Evolutionary conservation across 2,113 vertebrate genomes (phyloP).

Genomic region (Pelvicachromis taeniatus): DNA sequence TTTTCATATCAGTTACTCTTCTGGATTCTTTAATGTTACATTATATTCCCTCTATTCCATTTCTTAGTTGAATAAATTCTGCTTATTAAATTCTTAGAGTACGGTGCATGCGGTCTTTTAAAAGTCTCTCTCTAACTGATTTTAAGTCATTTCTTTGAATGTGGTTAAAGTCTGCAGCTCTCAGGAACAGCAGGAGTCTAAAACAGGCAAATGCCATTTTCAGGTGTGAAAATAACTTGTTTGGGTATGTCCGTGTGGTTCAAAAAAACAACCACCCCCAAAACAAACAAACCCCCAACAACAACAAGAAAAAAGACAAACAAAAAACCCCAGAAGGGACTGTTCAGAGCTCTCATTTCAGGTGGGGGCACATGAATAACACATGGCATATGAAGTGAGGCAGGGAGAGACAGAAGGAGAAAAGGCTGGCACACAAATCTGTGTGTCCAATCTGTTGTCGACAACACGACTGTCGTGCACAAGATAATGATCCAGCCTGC

Average conservation of each 20-base stretch:
- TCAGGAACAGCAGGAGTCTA: not conserved
- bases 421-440: not conserved
- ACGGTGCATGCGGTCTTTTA: not conserved
- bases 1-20: not conserved
- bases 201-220: not conserved
- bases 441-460: not conserved
- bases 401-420: not conserved
- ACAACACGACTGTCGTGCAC: not conserved
- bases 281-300: not conserved
- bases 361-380: not conserved
- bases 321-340: accelerated
- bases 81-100: not conserved
- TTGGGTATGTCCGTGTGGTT: not conserved
- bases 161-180: not conserved
- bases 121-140: slow-evolving; percentile 8
- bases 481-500: not conserved
- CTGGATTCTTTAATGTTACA: not conserved
- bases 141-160: not conserved
- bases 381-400: not conserved
- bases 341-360: not conserved
- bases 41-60: not conserved
- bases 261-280: not conserved
- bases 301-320: not conserved
- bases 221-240: not conserved
- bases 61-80: slow-evolving; percentile 25